Base-by-base conservation (phyloP, 2,888 invertebrate species). In the Drosophila tanythrix region DNA sequence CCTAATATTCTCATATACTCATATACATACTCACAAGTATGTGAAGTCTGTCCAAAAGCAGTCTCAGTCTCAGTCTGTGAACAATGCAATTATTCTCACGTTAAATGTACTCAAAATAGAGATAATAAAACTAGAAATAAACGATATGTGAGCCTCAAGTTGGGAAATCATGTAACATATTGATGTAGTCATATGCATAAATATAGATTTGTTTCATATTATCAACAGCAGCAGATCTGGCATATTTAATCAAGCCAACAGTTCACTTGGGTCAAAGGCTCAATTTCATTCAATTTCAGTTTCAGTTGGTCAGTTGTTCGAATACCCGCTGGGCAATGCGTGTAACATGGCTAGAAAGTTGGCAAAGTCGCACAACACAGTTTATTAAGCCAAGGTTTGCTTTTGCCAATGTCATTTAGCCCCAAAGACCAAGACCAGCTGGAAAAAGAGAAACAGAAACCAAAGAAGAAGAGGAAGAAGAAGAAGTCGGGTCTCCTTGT, bases 331-430 rank as follows among this genome's bases (percentile, higher is more conserved):
- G 65, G 55, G 50, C 40, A 38, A 18, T 43, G 35, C 33, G 13
- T 27, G 13, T 25, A 27, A 58, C 36, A 33, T 43, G 52, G 27
- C 25, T 40, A 43, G 40, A 53, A 61, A 61, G 53, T 64, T 67
- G 18, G 56, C 46, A 55, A 38, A 21, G 52, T 43, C 53, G 63
- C 69, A 63, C 7, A 70, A 72, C 56, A 69, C 53, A 76, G 78
- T 79, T 76, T 73, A 79, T 79, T 79, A 79, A 79, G 59, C 67
- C 81, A 76, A 81, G 81, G 69, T 67, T 79, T 79, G 67, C 61
- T 60, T 69, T 62, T 52, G 36, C 53, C 46, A 40, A 40, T 46
- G 63, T 57, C 73, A 72, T 51, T 43, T 38, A 25, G 56, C 56
- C 56, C 46, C 4, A 46, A 46, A 46, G 46, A 46, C 46, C 50